Conservation (phyloP, 2,797 vertebrate species). For the Semotilus atromaculatus region DNA sequence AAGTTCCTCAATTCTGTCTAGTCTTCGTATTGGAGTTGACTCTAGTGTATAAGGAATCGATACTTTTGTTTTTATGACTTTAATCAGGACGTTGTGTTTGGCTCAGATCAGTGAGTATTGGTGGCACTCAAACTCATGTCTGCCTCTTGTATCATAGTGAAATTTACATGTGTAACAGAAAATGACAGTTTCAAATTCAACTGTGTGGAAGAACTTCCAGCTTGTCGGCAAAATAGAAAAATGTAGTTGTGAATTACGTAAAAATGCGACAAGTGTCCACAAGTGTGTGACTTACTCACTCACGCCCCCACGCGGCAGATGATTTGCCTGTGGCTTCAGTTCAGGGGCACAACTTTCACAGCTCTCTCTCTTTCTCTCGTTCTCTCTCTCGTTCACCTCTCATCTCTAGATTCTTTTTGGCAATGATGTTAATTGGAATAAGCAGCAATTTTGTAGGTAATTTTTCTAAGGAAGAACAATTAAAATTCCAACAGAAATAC, state of each 20-base stretch:
- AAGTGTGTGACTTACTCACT: not conserved
- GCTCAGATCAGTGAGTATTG: not conserved
- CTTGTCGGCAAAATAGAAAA: not conserved
- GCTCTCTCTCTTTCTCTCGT: not conserved
- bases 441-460: not conserved
- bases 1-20: not conserved
- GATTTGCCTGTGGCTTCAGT: slow-evolving; percentile 14
- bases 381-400: not conserved
- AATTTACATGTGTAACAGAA: not conserved
- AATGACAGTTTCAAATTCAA: not conserved
- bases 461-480: not conserved
- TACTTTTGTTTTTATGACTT: not conserved
- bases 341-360: slow-evolving; percentile 13
- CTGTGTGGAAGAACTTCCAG: slow-evolving; percentile 1
- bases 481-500: not conserved
- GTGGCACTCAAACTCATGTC: not conserved
- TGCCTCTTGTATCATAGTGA: not conserved
- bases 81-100: not conserved
- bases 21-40: not conserved
- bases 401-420: not conserved
- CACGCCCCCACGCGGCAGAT: not conserved
- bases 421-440: not conserved
- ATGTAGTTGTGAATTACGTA: not conserved
- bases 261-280: not conserved
- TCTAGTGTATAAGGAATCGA: not conserved